Percentiles rank a stretch among this genome's conserved stretches.
Conservation (phyloP, 2,888 invertebrate species). For the Tenthredo livida region DNA sequence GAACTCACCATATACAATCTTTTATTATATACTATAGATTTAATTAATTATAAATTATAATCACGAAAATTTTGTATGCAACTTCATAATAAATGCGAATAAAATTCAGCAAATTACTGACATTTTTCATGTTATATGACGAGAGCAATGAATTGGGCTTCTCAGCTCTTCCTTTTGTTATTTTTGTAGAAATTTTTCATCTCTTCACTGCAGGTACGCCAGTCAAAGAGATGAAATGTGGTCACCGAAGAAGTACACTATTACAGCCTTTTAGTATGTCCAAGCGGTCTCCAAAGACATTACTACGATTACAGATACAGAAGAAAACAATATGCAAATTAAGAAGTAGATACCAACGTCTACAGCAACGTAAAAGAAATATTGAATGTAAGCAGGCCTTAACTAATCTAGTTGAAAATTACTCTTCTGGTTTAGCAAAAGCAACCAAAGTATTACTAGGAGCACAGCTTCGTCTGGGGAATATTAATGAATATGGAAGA, state of each 20-base stretch:
- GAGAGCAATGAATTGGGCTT: neutral
- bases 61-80: too few relatives aligned
- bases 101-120: neutral
- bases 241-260: neutral
- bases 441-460: slow-evolving; percentile 34
- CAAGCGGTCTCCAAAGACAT: slow-evolving; percentile 12
- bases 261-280: neutral
- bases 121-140: neutral
- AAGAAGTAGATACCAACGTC: slow-evolving; percentile 25
- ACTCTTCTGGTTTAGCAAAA: slow-evolving; percentile 14
- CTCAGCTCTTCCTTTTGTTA: neutral
- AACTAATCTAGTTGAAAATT: slow-evolving; percentile 5
- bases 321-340: neutral
- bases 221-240: neutral
- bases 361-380: slow-evolving; percentile 4
- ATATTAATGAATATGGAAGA: neutral
- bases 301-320: neutral
- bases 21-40: too few relatives aligned
- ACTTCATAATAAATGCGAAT: too few relatives aligned
- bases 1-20: too few relatives aligned
- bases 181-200: neutral
- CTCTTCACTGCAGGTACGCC: neutral
- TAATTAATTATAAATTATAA: too few relatives aligned
- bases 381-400: slow-evolving; percentile 23
- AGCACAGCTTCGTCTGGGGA: slow-evolving; percentile 42